Conservation (phyloP, 2,113 vertebrate genomes). For the Labeo catla region DNA sequence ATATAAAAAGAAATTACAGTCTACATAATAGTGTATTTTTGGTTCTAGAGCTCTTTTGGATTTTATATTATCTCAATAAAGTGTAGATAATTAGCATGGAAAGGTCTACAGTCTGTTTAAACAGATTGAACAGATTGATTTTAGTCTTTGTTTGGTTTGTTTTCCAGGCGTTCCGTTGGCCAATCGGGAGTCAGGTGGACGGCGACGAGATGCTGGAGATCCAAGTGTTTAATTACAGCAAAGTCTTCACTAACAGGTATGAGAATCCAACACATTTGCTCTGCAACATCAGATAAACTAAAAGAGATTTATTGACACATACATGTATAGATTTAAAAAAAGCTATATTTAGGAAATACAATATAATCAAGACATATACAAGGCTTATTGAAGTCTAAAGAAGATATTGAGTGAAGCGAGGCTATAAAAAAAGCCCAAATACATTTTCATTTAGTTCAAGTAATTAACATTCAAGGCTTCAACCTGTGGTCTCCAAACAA, state of each 20-base stretch:
- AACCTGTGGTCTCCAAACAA: neutral
- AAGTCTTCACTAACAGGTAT: conserved; percentile 97
- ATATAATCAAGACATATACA: neutral
- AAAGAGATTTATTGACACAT: neutral
- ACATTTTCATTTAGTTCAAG: neutral
- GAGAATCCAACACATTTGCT: neutral
- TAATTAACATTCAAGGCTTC: conserved; percentile 1
- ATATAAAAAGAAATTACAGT: neutral
- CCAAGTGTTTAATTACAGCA: conserved; percentile 96
- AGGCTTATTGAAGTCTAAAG: neutral
- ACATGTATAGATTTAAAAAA: neutral
- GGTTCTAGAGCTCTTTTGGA: neutral
- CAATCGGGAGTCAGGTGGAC: conserved; percentile 85
- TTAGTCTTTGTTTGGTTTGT: conserved; percentile 28
- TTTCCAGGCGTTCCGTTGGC: conserved; percentile 90
- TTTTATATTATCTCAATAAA: neutral
- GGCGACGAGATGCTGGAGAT: conserved; percentile 92
- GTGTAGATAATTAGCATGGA: neutral
- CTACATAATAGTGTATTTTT: neutral
- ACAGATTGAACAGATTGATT: conserved; percentile 7
- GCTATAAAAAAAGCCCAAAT: neutral
- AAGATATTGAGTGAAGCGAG: neutral
- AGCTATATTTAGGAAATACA: neutral
- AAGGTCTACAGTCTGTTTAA: neutral
- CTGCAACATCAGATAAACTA: neutral